phyloP scores from a whole-genome alignment of 2,888 invertebrate genomes.

The Aleiodes leptofemur region DNA sequence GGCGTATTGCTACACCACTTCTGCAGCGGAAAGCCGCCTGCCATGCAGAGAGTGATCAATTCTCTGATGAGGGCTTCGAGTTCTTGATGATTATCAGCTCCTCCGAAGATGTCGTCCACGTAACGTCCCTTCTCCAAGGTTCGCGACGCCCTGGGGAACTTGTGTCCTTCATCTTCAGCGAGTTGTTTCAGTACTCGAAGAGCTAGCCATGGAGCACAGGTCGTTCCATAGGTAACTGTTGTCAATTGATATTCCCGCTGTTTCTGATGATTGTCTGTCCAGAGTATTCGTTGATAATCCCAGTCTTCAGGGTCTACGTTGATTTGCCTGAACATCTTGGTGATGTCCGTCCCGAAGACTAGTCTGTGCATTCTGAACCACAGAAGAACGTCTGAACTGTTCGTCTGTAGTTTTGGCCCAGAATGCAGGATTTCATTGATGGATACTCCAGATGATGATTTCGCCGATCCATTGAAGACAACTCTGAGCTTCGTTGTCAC shows the following conservation, averaged over 20 bases:
- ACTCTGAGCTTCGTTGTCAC: no score
- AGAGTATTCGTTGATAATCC: background rate
- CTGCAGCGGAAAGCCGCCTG: conserved; percentile 49
- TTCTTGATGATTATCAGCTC: conserved; percentile 23
- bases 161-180: conserved; percentile 5
- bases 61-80: background rate
- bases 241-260: background rate
- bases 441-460: no score
- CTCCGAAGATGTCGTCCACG: conserved; percentile 10
- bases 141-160: background rate
- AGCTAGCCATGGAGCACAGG: background rate
- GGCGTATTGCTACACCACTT: conserved; percentile 43
- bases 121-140: no score
- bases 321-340: background rate
- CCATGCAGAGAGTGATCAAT: conserved; percentile 41
- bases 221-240: conserved; percentile 23
- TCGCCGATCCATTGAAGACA: no score
- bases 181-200: background rate
- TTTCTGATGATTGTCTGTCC: background rate
- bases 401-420: background rate
- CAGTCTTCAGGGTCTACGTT: background rate
- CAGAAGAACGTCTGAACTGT: background rate
- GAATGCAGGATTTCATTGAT: background rate
- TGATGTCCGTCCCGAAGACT: background rate
- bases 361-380: background rate